These are phyloP conservation scores for Agrochola lychnidis DNA, from an alignment of 2,888 invertebrate genomes.

Conservation along the genomic window DNA sequence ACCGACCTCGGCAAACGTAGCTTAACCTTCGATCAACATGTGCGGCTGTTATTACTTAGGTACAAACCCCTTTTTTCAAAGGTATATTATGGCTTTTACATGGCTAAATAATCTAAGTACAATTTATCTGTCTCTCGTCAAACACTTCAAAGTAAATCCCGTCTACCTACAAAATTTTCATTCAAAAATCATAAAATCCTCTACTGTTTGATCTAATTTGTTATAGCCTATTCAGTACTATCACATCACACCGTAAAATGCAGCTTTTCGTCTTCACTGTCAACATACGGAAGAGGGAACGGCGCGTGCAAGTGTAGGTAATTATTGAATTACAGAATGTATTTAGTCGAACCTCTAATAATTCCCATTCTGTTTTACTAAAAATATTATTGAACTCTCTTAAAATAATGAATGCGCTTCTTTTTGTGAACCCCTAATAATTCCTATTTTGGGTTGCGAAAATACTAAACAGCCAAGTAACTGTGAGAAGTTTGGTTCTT, in stretches of 20 bases:
- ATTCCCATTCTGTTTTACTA: background rate
- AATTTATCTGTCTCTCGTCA: background rate
- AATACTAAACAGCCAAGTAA: background rate
- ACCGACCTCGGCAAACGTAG: no score
- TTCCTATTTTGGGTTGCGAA: background rate
- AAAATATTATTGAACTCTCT: background rate
- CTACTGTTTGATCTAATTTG: slow-evolving; percentile 21
- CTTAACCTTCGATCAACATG: no score
- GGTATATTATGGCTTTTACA: background rate
- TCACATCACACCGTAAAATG: slow-evolving; percentile 23
- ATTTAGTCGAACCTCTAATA: background rate
- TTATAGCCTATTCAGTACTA: slow-evolving; percentile 28
- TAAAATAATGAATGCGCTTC: background rate
- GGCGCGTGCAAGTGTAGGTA: background rate
- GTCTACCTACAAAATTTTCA: background rate
- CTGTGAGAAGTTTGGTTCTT: background rate
- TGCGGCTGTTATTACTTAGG: background rate
- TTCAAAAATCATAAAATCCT: slow-evolving; percentile 25
- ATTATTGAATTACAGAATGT: no score
- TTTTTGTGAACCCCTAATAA: background rate
- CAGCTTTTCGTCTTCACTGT: background rate
- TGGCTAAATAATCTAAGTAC: background rate
- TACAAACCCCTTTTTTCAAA: no score
- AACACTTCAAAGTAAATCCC: background rate
- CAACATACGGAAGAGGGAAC: slow-evolving; percentile 12